Evolutionary conservation across 2,113 vertebrate genomes (phyloP).

Genomic region (Silurus asotus): DNA sequence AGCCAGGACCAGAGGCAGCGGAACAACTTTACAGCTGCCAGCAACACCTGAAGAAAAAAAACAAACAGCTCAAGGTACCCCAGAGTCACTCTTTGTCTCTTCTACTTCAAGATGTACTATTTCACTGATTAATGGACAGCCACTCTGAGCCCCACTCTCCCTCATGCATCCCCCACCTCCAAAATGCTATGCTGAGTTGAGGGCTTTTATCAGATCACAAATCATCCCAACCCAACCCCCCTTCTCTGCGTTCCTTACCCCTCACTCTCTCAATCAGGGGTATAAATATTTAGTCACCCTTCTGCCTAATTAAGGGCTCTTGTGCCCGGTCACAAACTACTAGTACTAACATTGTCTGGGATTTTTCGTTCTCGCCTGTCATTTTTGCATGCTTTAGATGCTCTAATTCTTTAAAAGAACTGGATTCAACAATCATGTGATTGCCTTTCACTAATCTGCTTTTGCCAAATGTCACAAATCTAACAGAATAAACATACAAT

Average conservation of each 20-base stretch:
- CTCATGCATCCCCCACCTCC: background rate
- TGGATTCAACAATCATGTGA: slow-evolving; percentile 34
- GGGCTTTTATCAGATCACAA: slow-evolving; percentile 32
- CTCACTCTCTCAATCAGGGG: slow-evolving; percentile 34
- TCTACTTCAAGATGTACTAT: background rate
- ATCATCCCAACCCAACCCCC: no score
- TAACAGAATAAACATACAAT: background rate
- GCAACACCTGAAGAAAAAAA: slow-evolving; percentile 79
- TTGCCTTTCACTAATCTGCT: background rate
- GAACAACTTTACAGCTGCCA: slow-evolving; percentile 86
- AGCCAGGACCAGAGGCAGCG: slow-evolving; percentile 84
- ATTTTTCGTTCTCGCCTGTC: slow-evolving; percentile 10
- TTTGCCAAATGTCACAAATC: background rate
- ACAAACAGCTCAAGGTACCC: slow-evolving; percentile 85
- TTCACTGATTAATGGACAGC: background rate
- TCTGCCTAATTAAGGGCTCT: slow-evolving; percentile 51
- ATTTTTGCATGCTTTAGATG: slow-evolving; percentile 40
- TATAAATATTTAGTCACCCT: slow-evolving; percentile 49
- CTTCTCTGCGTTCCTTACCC: no score
- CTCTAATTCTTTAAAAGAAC: slow-evolving; percentile 28
- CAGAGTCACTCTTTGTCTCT: background rate
- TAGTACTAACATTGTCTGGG: slow-evolving; percentile 28
- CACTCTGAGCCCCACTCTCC: background rate
- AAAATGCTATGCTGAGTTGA: slow-evolving; percentile 4
- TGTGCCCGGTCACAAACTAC: slow-evolving; percentile 27